Evolutionary conservation across 2,888 invertebrate species (phyloP).

Genomic region (Tribolium freemani): DNA sequence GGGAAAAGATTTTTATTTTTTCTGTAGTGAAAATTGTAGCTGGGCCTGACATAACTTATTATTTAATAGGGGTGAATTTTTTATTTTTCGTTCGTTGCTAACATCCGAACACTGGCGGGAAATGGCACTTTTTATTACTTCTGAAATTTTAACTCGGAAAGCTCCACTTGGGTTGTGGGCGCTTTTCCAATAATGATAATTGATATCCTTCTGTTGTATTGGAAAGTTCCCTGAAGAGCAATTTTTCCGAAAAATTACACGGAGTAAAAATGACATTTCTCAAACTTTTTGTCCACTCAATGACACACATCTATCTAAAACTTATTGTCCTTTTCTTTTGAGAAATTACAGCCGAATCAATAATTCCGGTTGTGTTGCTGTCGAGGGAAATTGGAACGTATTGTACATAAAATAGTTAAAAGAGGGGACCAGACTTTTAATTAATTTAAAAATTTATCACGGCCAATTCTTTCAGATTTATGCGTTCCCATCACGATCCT

Average conservation of each 20-base stretch:
- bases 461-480: slow-evolving; percentile 7
- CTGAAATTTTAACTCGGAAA: not conserved
- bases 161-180: not conserved
- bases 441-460: slow-evolving; percentile 25
- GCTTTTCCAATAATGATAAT: slow-evolving; percentile 1
- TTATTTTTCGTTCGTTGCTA: not conserved
- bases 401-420: not conserved
- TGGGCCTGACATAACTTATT: too few species aligned
- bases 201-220: not conserved
- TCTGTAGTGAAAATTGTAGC: too few species aligned
- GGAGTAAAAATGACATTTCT: not conserved
- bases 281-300: not conserved
- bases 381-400: not conserved
- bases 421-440: slow-evolving; percentile 3
- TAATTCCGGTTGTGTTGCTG: not conserved
- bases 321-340: not conserved
- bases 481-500: slow-evolving; percentile 7
- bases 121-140: not conserved
- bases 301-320: not conserved
- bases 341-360: too few species aligned
- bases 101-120: not conserved
- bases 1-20: too few species aligned
- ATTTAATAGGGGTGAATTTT: not conserved
- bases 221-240: not conserved
- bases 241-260: not conserved